These are phyloP conservation scores for Crotalus viridis DNA, from an alignment of 2,113 vertebrate genomes.

Conservation along the genomic window DNA sequence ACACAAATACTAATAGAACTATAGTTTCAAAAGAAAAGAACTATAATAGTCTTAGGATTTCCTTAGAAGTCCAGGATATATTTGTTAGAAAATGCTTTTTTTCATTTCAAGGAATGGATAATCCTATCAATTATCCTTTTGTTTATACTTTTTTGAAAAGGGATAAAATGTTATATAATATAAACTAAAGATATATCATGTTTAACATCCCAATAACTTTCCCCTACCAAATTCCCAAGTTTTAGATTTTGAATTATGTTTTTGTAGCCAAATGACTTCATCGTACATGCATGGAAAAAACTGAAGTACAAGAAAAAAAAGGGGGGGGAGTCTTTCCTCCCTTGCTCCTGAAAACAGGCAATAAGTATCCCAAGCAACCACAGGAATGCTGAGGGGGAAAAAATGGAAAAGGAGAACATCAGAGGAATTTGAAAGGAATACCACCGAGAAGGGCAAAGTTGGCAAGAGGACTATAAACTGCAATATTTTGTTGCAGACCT, in stretches of 20 bases:
- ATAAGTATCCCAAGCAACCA: neutral
- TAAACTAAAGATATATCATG: neutral
- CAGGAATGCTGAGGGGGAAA: neutral
- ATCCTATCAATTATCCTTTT: neutral
- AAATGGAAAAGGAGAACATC: neutral
- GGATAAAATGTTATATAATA: neutral
- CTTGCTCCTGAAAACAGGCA: neutral
- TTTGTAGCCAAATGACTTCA: neutral
- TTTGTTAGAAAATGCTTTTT: neutral
- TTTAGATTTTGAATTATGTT: neutral
- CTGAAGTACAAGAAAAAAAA: neutral
- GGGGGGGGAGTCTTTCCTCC: neutral
- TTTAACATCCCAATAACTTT: neutral
- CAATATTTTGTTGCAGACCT: neutral
- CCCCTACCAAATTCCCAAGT: neutral
- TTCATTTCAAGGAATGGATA: slow-evolving; percentile 22
- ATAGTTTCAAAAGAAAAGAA: neutral
- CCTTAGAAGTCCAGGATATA: neutral
- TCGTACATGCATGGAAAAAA: neutral
- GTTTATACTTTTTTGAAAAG: neutral
- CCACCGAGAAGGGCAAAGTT: neutral
- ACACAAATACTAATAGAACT: slow-evolving; percentile 4
- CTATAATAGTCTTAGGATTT: neutral
- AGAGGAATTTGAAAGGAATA: neutral
- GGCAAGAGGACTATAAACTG: neutral